Base-by-base conservation (phyloP, 2,888 invertebrate species). In the Deilephila elpenor region DNA sequence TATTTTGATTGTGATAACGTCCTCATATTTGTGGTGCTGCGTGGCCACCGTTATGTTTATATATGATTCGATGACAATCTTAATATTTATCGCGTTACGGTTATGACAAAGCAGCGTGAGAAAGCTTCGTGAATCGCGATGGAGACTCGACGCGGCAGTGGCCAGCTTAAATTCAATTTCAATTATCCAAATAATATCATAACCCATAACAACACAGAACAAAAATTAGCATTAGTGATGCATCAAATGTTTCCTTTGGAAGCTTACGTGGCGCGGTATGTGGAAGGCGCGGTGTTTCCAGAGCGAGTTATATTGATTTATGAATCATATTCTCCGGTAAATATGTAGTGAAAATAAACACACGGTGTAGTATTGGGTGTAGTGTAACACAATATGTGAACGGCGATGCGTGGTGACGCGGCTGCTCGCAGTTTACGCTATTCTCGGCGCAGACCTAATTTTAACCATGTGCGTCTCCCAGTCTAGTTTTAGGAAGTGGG, bases 381-480 rank as follows among this genome's bases (percentile, higher is more conserved):
- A 86, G 83, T 92, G 93, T 94, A 93, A 94, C 88, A 93, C 92
- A 93, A 93, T 94, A 92, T 92, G 89, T 82, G 85, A 85, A 87
- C 83, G 85, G 81, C 82, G 84, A 83, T 81, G 84, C 85, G 84
- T 88, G 87, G 89, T 88, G 88, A 88, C 89, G 91, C 87, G 89
- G 87, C 90, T 85, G 90, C 86, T 82, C 88, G 86, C 88, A 88
- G 91, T 93, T 93, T 90, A 91, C 90, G 90, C 93, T 94, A 93
- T 94, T 94, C 91, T 92, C 84, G 93, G 93, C 89, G 88, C 87
- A 87, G 81, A 84, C 89, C 94, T 94, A 94, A 94, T 94, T 94
- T 94, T 94, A 94, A 93, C 94, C 94, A 94, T 93, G 88, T 93
- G 92, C 93, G 94, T 93, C 92, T 93, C 93, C 86, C 91, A 90